These are phyloP conservation scores for Basileuterus tristriatus DNA, from an alignment of 2,797 vertebrate genomes.

Conservation along the genomic window DNA sequence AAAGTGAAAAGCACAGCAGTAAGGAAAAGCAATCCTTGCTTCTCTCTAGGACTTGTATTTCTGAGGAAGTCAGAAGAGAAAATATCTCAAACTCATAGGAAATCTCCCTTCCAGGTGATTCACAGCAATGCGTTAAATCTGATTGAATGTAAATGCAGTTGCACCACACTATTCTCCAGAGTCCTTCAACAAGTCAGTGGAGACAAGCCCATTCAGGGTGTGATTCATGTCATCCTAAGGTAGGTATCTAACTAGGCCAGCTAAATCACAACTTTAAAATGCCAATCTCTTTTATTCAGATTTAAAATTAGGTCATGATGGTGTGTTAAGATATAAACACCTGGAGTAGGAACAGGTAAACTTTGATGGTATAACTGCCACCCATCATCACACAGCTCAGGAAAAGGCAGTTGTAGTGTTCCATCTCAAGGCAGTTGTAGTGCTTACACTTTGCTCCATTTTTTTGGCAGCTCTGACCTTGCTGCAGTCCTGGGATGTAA, in stretches of 20 bases:
- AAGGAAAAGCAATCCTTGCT: background rate
- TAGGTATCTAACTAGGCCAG: background rate
- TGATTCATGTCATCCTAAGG: background rate
- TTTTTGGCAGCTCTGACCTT: background rate
- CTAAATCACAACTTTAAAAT: background rate
- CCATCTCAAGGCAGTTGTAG: background rate
- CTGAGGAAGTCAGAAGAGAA: background rate
- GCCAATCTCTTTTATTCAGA: background rate
- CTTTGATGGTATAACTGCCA: background rate
- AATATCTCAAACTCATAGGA: background rate
- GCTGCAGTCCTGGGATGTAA: fast-evolving
- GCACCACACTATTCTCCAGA: background rate
- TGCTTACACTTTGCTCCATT: background rate
- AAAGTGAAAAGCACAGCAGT: background rate
- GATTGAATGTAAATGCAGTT: background rate
- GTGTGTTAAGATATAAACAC: background rate
- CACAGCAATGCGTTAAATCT: background rate
- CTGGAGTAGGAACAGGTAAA: background rate
- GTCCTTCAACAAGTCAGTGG: background rate
- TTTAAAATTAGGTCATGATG: background rate
- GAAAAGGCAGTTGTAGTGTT: background rate
- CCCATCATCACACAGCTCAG: background rate
- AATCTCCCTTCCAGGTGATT: background rate
- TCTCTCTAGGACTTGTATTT: background rate
- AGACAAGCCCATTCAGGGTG: background rate